Percentiles rank a stretch among this genome's conserved stretches.
These are phyloP conservation scores for Crotalus viridis DNA, from an alignment of 2,113 vertebrate species.

Conservation along the genomic window DNA sequence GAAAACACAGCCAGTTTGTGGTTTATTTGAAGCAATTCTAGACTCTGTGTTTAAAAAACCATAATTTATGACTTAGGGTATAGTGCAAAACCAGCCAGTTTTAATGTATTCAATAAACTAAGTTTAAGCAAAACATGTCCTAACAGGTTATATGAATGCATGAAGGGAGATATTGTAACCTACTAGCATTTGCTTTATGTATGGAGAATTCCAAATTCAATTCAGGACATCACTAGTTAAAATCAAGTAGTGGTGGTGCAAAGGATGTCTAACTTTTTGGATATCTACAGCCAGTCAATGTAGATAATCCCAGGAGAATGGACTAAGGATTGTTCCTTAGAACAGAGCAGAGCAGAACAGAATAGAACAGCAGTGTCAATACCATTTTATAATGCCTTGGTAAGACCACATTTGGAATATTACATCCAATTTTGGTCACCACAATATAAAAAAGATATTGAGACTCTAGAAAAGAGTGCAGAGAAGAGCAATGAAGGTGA, in stretches of 20 bases:
- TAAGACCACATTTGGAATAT: too few relatives aligned
- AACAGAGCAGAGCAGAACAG: too few relatives aligned
- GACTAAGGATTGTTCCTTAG: not conserved
- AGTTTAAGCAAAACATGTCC: not conserved
- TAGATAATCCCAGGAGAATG: not conserved
- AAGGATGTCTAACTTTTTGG: not conserved
- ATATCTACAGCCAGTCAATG: not conserved
- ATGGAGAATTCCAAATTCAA: not conserved
- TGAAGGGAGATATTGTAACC: not conserved
- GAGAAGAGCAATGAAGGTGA: too few relatives aligned
- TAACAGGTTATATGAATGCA: not conserved
- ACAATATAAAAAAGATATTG: too few relatives aligned
- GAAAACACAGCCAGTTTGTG: not conserved
- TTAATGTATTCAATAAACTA: not conserved
- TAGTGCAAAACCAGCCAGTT: not conserved
- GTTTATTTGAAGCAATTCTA: not conserved
- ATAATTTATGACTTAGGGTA: not conserved
- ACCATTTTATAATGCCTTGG: too few relatives aligned
- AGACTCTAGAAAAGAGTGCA: too few relatives aligned
- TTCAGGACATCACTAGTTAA: not conserved
- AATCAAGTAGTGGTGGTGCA: not conserved
- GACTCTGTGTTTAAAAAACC: not conserved
- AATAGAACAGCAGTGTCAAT: too few relatives aligned
- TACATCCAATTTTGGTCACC: too few relatives aligned
- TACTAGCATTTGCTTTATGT: not conserved